Percentiles rank a stretch among this genome's conserved stretches.
These are phyloP conservation scores for Globia sparganii DNA, from an alignment of 2,888 invertebrate species.

Conservation along the genomic window DNA sequence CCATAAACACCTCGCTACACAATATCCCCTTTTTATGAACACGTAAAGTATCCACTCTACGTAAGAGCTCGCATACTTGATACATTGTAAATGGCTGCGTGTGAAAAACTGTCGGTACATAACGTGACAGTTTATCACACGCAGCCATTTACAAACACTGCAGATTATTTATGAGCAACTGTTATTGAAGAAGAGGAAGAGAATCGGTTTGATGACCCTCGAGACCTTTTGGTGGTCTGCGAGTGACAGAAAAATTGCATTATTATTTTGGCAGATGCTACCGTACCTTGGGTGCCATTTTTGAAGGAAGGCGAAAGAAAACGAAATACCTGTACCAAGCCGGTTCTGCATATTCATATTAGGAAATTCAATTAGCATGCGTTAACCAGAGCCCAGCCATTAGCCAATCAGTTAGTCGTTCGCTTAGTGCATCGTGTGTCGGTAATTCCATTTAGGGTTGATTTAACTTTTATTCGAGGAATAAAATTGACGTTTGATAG, in stretches of 20 bases:
- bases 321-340: neutral
- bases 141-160: constrained; percentile 66
- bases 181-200: neutral
- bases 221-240: constrained; percentile 2
- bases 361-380: neutral
- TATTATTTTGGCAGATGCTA: neutral
- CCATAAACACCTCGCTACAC: constrained; percentile 67
- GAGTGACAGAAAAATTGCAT: constrained; percentile 1
- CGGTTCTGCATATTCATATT: neutral
- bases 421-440: constrained; percentile 62
- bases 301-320: neutral
- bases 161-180: constrained; percentile 65
- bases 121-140: constrained; percentile 64
- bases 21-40: constrained; percentile 75
- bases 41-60: constrained; percentile 72
- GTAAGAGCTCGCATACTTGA: constrained; percentile 66
- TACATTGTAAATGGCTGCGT: constrained; percentile 51
- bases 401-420: constrained; percentile 47
- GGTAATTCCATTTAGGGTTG: constrained; percentile 54
- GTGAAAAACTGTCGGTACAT: constrained; percentile 19
- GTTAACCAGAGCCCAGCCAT: constrained; percentile 31
- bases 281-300: neutral
- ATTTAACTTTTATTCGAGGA: no score
- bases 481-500: no score
- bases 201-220: neutral